Evolutionary conservation across 2,113 vertebrate species (phyloP).

Genomic region (Ailuropoda melanoleuca): DNA sequence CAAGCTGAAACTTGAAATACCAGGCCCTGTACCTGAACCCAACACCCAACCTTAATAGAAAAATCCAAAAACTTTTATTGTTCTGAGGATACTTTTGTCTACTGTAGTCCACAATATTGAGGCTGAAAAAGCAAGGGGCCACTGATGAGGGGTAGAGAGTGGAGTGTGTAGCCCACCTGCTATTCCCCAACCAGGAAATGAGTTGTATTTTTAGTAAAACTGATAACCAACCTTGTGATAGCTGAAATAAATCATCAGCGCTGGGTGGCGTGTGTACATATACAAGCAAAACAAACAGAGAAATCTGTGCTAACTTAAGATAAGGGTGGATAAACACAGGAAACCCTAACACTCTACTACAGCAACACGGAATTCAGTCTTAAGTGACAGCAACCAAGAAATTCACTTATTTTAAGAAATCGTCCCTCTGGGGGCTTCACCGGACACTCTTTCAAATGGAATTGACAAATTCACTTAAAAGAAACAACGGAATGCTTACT

Average conservation of each 20-base stretch:
- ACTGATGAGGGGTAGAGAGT: background rate
- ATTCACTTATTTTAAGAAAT: conserved; percentile 42
- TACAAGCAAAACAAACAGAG: conserved; percentile 63
- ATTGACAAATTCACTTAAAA: background rate
- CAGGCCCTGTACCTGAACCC: background rate
- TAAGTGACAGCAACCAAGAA: background rate
- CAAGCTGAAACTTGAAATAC: conserved; percentile 51
- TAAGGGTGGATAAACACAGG: conserved; percentile 48
- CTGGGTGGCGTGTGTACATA: background rate
- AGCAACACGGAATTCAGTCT: conserved; percentile 5
- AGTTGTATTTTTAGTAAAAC: conserved; percentile 17
- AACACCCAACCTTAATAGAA: background rate
- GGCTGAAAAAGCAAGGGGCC: background rate
- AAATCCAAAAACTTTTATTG: background rate
- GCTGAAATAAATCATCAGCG: background rate
- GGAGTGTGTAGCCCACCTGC: background rate
- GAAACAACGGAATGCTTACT: background rate
- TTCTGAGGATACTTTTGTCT: background rate
- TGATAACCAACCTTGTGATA: background rate
- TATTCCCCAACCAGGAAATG: background rate
- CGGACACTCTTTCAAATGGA: background rate
- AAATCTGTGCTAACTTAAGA: conserved; percentile 53
- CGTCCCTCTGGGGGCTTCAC: background rate
- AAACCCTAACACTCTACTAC: background rate
- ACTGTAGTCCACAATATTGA: background rate